A percentile compares a stretch with the other conserved stretches of the same genome.
Conservation (phyloP, 1,140 invertebrate species). For the Panagrolaimus sp. region DNA sequence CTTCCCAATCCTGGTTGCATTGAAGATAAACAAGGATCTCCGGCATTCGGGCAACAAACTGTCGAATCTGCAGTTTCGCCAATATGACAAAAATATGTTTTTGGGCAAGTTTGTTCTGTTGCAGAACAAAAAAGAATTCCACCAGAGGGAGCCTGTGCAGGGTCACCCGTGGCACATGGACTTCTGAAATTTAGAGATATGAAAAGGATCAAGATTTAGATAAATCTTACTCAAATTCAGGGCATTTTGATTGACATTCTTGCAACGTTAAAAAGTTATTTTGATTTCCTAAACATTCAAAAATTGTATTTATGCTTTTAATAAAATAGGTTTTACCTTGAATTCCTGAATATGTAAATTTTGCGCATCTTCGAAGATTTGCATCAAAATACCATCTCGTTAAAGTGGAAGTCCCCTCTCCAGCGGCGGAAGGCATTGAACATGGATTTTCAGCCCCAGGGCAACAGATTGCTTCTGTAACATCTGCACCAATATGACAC, state of each 20-base stretch:
- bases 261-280: constrained; percentile 22
- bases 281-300: too few species aligned
- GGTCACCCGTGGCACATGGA: constrained; percentile 17
- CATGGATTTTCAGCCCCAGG: constrained; percentile 19
- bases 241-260: constrained; percentile 20
- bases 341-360: constrained; percentile 2
- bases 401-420: background rate
- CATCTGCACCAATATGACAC: constrained; percentile 19
- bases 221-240: constrained; percentile 15
- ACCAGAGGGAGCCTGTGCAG: constrained; percentile 11
- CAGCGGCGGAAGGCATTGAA: background rate
- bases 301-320: too few species aligned
- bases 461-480: constrained; percentile 17
- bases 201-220: background rate
- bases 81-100: constrained; percentile 15
- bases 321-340: too few species aligned
- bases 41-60: background rate
- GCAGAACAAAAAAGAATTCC: constrained; percentile 15
- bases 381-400: constrained; percentile 9
- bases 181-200: background rate
- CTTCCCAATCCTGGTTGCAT: background rate
- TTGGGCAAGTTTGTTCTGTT: constrained; percentile 12
- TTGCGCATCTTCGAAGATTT: background rate
- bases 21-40: background rate
- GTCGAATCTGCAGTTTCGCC: background rate